phyloP scores from a whole-genome alignment of 1,140 invertebrate genomes.

The Drosophila seguyi region DNA sequence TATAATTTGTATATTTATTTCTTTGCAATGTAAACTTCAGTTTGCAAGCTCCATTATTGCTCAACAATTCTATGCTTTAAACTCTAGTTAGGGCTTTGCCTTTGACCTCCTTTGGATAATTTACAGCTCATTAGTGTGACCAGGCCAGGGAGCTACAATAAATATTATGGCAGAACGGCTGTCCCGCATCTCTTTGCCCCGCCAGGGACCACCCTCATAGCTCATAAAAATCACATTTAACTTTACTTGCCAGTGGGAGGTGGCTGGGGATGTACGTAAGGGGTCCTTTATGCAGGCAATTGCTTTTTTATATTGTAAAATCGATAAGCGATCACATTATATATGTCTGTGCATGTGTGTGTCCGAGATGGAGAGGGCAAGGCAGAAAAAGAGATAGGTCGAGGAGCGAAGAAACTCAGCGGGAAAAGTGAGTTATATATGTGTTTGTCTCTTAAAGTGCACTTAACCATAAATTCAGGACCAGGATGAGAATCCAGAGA shows the following conservation, averaged over 20 bases:
- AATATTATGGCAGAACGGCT: constrained; percentile 31
- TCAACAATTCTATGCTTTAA: constrained; percentile 4
- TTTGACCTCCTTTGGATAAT: constrained; percentile 37
- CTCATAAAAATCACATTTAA: constrained; percentile 81
- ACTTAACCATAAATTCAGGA: constrained; percentile 81
- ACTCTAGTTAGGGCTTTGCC: constrained; percentile 25
- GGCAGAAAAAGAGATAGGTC: constrained; percentile 19
- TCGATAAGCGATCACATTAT: constrained; percentile 84
- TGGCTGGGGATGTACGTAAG: constrained; percentile 2
- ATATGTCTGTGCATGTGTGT: constrained; percentile 46
- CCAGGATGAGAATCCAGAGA: constrained; percentile 42
- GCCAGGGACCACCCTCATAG: constrained; percentile 43
- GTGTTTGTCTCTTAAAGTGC: constrained; percentile 82
- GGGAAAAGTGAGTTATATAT: constrained; percentile 79
- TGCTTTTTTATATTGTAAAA: constrained; percentile 84
- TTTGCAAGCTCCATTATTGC: not conserved
- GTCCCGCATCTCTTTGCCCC: not conserved
- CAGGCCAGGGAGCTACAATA: constrained; percentile 46
- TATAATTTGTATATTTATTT: too few relatives aligned
- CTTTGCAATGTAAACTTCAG: not conserved
- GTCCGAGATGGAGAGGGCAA: constrained; percentile 9
- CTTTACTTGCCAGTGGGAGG: constrained; percentile 51
- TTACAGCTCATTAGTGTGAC: constrained; percentile 62
- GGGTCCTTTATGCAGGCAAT: constrained; percentile 72
- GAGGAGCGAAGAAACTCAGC: constrained; percentile 58